These are phyloP conservation scores for Pyralis farinalis DNA, from an alignment of 2,888 invertebrate genomes.

Conservation along the genomic window DNA sequence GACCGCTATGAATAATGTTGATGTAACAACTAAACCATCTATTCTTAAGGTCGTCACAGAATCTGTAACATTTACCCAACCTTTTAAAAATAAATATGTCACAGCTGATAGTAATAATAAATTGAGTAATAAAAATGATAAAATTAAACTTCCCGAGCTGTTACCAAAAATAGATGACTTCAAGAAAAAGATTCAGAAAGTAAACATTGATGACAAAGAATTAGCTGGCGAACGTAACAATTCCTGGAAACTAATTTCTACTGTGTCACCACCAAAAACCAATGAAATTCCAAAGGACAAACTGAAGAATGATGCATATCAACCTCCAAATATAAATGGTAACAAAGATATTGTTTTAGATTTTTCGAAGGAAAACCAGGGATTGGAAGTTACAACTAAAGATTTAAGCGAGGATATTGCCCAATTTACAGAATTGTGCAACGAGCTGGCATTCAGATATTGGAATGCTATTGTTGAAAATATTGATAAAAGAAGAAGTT, in stretches of 20 bases:
- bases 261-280: constrained; percentile 73
- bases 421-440: constrained; percentile 90
- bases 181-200: constrained; percentile 72
- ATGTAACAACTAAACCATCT: constrained; percentile 9
- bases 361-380: constrained; percentile 78
- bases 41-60: constrained; percentile 11
- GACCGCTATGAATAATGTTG: constrained; percentile 8
- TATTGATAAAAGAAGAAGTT: constrained; percentile 87
- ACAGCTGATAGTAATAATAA: constrained; percentile 15
- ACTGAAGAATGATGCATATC: constrained; percentile 45
- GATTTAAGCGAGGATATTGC: constrained; percentile 87
- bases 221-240: constrained; percentile 56
- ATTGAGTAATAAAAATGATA: constrained; percentile 22
- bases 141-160: constrained; percentile 33
- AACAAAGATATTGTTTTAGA: constrained; percentile 63
- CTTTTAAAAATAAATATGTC: constrained; percentile 27
- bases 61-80: constrained; percentile 10
- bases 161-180: constrained; percentile 66
- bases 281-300: constrained; percentile 61
- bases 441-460: constrained; percentile 91
- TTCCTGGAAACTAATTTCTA: constrained; percentile 82
- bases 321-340: constrained; percentile 24
- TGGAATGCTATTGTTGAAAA: constrained; percentile 88
- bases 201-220: constrained; percentile 70
- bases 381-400: constrained; percentile 88